Evolutionary conservation across 2,888 invertebrate species (phyloP).

Genomic region (Blastobasis adustella): DNA sequence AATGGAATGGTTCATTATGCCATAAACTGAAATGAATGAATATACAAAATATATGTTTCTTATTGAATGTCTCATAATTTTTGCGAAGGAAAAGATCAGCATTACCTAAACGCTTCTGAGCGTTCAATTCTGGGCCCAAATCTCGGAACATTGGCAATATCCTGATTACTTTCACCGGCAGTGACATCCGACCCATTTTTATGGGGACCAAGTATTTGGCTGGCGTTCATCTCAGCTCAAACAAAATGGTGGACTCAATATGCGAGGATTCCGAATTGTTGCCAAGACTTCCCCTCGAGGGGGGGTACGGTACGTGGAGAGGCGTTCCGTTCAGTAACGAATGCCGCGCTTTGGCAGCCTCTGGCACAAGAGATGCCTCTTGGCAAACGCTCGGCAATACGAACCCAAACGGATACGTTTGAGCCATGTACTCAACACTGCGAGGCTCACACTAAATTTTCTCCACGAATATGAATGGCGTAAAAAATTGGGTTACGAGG

Average conservation of each 20-base stretch:
- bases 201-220: conserved; percentile 35
- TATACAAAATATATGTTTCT: too few species aligned
- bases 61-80: too few species aligned
- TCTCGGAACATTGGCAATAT: too few species aligned
- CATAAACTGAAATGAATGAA: too few species aligned
- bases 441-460: conserved; percentile 35
- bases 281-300: conserved; percentile 42
- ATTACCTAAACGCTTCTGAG: too few species aligned
- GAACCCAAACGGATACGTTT: conserved; percentile 38
- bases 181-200: not conserved
- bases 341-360: conserved; percentile 33
- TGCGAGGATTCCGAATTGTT: conserved; percentile 49
- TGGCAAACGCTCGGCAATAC: conserved; percentile 49
- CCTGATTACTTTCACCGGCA: too few species aligned
- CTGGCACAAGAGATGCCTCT: conserved; percentile 36
- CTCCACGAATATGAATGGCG: conserved; percentile 6
- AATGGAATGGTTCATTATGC: too few species aligned
- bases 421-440: conserved; percentile 14
- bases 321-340: conserved; percentile 20
- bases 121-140: too few species aligned
- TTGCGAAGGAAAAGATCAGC: too few species aligned
- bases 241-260: conserved; percentile 64
- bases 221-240: conserved; percentile 35
- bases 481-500: conserved; percentile 36
- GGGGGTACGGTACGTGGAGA: conserved; percentile 20